Conservation (phyloP, 2,797 vertebrate species). For the Tarsius wallacei region DNA sequence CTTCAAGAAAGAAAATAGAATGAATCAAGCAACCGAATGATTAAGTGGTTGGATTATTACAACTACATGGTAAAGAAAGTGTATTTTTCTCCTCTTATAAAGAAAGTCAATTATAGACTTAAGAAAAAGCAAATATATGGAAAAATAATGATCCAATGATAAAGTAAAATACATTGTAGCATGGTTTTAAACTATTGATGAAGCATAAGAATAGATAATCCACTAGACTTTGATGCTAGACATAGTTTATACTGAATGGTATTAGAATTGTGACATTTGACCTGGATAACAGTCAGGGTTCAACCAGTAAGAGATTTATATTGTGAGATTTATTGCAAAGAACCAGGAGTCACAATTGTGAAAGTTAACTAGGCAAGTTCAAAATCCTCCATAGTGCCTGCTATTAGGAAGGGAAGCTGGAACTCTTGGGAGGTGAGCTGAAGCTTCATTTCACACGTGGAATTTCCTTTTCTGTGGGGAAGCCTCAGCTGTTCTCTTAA, state of each 20-base stretch:
- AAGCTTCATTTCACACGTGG: not conserved
- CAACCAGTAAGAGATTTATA: not conserved
- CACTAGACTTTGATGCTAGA: not conserved
- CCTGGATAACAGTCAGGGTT: not conserved
- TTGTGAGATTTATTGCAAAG: not conserved
- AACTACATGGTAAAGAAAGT: not conserved
- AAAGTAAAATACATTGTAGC: not conserved
- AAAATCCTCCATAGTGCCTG: not conserved
- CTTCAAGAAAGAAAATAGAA: not conserved
- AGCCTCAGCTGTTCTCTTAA: not conserved
- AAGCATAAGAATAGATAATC: not conserved
- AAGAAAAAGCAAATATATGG: conserved; percentile 4
- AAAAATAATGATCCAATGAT: not conserved
- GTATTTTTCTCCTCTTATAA: not conserved
- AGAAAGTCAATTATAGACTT: not conserved
- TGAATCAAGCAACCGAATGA: conserved; percentile 7
- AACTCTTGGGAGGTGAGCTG: not conserved
- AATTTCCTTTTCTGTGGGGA: not conserved
- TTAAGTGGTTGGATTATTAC: not conserved
- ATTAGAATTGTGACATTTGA: not conserved
- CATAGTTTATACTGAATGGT: not conserved
- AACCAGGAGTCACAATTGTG: not conserved
- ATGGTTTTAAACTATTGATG: not conserved
- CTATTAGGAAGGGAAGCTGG: not conserved
- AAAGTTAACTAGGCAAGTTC: not conserved